Conservation (phyloP, 92 coral and sea anemone genomes). For the Scolanthus callimorphus region DNA sequence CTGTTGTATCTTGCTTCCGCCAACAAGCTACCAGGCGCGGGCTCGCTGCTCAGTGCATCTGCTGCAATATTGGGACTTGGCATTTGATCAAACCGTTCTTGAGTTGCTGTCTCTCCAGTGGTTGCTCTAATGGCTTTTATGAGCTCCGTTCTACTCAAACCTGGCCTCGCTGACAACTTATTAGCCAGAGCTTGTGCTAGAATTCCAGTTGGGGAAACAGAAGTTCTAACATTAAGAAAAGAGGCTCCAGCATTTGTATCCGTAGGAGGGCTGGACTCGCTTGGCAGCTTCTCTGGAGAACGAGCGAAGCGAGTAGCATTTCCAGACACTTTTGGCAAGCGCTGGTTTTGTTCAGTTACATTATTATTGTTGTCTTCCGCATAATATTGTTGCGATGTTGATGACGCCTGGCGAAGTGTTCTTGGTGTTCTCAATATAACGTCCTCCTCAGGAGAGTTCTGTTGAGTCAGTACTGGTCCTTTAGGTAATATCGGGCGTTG, state of each 20-base stretch:
- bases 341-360: not conserved
- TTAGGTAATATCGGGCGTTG: not conserved
- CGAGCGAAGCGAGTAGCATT: conserved; percentile 2
- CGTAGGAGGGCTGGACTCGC: not conserved
- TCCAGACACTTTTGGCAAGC: not conserved
- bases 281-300: not conserved
- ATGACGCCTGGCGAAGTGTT: not conserved
- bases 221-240: not conserved
- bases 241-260: not conserved
- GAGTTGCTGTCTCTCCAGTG: not conserved
- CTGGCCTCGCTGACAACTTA: not conserved
- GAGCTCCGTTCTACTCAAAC: not conserved
- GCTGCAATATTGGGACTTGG: not conserved
- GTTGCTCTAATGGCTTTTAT: not conserved
- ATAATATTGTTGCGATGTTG: not conserved
- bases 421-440: not conserved
- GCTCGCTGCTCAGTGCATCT: not conserved
- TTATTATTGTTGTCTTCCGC: not conserved
- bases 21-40: not conserved
- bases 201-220: not conserved
- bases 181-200: conserved; percentile 1
- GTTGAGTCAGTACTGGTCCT: too few species aligned
- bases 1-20: not conserved
- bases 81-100: not conserved
- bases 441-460: too few species aligned